Conservation (phyloP, 1,140 invertebrate species). For the Drosophila simulans region DNA sequence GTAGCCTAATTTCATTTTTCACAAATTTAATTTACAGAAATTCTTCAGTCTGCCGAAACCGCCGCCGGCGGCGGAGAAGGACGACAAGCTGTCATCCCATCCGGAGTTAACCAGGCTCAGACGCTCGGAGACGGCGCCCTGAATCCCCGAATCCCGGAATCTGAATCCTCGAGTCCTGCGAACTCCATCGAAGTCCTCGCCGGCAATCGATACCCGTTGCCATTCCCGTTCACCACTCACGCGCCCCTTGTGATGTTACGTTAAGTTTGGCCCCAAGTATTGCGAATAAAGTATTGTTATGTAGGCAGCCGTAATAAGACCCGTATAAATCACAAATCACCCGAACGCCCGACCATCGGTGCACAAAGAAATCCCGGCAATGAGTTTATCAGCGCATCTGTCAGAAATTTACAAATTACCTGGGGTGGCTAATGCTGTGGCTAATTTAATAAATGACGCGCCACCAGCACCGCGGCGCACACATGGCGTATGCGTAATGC, state of each 20-base stretch:
- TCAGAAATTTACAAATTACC: conserved; percentile 83
- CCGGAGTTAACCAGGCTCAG: conserved; percentile 71
- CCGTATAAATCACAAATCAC: conserved; percentile 65
- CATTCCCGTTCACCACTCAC: conserved; percentile 29
- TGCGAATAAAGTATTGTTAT: conserved; percentile 80
- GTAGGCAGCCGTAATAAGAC: conserved; percentile 69
- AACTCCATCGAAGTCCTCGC: conserved; percentile 9
- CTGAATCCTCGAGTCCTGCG: conserved; percentile 19
- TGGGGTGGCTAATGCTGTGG: conserved; percentile 69
- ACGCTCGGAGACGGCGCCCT: conserved; percentile 61
- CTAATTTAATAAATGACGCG: conserved; percentile 79
- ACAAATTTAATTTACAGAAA: conserved; percentile 84
- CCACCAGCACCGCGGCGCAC: conserved; percentile 34
- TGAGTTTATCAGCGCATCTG: conserved; percentile 82
- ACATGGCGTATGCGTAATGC: conserved; percentile 72
- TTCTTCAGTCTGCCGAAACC: conserved; percentile 83
- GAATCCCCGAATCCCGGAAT: conserved; percentile 15
- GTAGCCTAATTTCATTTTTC: conserved; percentile 80
- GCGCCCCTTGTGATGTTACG: conserved; percentile 67
- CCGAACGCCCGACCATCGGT: conserved; percentile 13
- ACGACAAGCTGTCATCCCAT: conserved; percentile 40
- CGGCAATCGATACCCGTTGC: conserved; percentile 41
- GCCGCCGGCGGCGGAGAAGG: conserved; percentile 52
- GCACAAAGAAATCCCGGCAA: conserved; percentile 69
- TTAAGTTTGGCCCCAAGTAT: conserved; percentile 78